Percentiles rank a stretch among this genome's conserved stretches.
Conservation (phyloP, 2,888 invertebrate species). For the Chymomyza amoena region DNA sequence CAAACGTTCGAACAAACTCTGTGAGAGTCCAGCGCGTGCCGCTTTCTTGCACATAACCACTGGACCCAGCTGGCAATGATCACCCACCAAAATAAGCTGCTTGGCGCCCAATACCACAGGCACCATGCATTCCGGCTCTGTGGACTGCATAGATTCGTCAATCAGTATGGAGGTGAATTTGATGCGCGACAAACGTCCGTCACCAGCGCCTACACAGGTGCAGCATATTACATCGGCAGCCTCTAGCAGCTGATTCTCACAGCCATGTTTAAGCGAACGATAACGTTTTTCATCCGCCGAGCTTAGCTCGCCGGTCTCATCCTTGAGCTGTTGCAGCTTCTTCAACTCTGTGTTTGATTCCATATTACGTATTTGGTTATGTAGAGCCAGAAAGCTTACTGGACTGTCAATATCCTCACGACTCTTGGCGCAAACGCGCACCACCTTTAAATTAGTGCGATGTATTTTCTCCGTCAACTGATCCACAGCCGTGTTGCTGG, state of each 20-base stretch:
- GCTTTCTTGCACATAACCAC: constrained; percentile 99
- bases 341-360: constrained; percentile 95
- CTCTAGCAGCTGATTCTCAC: constrained; percentile 93
- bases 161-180: constrained; percentile 98
- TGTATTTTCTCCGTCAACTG: constrained; percentile 99
- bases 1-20: constrained; percentile 97
- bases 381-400: constrained; percentile 96
- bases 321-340: constrained; percentile 97
- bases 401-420: constrained; percentile 99
- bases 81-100: constrained; percentile 97
- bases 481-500: constrained; percentile 99
- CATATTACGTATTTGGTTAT: constrained; percentile 97
- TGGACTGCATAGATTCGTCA: constrained; percentile 98
- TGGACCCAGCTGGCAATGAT: constrained; percentile 99
- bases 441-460: constrained; percentile 94
- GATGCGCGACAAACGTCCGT: constrained; percentile 93
- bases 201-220: constrained; percentile 99
- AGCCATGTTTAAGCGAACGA: constrained; percentile 91
- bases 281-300: constrained; percentile 97
- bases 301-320: constrained; percentile 98
- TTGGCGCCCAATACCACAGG: constrained; percentile 98
- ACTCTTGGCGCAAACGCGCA: constrained; percentile 97
- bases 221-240: constrained; percentile 99
- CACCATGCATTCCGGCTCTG: constrained; percentile 99
- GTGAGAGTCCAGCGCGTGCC: constrained; percentile 96